phyloP scores from a whole-genome alignment of 2,797 vertebrate species.

The Eupleurogrammus muticus region DNA sequence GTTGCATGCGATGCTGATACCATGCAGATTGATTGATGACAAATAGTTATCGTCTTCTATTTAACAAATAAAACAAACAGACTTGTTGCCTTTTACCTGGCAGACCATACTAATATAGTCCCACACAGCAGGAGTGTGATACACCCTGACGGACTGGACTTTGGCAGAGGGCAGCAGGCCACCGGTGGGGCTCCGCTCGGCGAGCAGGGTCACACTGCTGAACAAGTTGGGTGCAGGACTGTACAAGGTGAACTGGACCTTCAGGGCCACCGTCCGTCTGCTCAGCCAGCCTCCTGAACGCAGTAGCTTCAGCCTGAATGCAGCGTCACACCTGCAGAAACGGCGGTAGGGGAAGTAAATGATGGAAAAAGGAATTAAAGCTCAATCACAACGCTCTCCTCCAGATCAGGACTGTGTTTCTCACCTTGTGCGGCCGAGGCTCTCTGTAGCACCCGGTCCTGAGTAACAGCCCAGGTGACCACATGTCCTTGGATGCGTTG shows the following conservation, averaged over 20 bases:
- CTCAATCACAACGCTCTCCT: neutral
- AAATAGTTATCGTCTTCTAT: neutral
- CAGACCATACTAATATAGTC: conserved; percentile 69
- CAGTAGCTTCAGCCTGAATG: conserved; percentile 65
- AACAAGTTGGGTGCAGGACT: conserved; percentile 80
- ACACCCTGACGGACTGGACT: conserved; percentile 79
- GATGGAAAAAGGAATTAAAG: neutral
- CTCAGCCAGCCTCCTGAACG: conserved; percentile 68
- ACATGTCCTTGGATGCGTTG: conserved; percentile 33
- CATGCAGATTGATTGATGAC: neutral
- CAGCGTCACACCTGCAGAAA: conserved; percentile 67
- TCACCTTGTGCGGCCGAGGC: conserved; percentile 83
- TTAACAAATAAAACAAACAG: neutral
- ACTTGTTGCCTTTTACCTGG: conserved; percentile 76
- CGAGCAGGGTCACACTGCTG: conserved; percentile 74
- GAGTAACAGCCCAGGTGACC: conserved; percentile 43
- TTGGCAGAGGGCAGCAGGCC: conserved; percentile 65
- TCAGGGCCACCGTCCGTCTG: conserved; percentile 59
- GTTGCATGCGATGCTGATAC: neutral
- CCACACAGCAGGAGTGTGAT: conserved; percentile 44
- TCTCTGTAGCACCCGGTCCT: conserved; percentile 33
- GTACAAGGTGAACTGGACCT: conserved; percentile 82
- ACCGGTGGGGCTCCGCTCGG: conserved; percentile 52
- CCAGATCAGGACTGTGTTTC: conserved; percentile 1
- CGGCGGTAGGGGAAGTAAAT: neutral